Base-by-base conservation (phyloP, 2,888 invertebrate genomes). In the Disparrhopalites patrizii region DNA sequence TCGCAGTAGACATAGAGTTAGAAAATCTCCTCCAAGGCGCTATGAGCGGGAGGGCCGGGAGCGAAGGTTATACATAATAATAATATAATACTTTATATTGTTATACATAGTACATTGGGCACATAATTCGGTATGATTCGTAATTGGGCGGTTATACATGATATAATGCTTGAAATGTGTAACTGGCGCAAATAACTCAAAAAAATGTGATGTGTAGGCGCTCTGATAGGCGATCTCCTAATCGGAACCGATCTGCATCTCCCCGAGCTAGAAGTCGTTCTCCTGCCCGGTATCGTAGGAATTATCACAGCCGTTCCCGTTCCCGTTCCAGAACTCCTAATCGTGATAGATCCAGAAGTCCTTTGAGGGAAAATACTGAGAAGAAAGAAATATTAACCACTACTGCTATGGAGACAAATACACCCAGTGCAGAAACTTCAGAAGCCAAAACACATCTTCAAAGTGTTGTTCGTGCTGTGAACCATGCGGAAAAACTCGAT, bases 31-130 rank as follows among this genome's bases (percentile, higher is more conserved):
- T 13, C 66, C 67, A 27, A 61, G 73, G 15, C 62, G 73, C 25
- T 72, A 70, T 43, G 72, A 70, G 33, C 69, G 72, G 56, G 72
- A 72, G 10, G 60, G 38, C 8, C 71, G 72, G 70, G 74, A 74
- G 28, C 58, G 73, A 52, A 65, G 73, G 71, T 72, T 38, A 38
- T 30, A 13, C n/a, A 7, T 5, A 60, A n/a, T 61, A 25, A 15
- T 23, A 57, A 3, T 55, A 55, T 13, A 28, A 55, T 30, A 18
- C 25, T 23, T 7, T 23, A 10, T 7, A 25, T 25, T 51, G 10
- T 51, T 51, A 23, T 23, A 10, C 43, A 10, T 5, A 18, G n/a
- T 5, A 43, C n/a, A 4, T 43, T 43, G 43, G 20, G 36, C 7
- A n/a, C n/a, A n/a, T n/a, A n/a, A n/a, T n/a, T n/a, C n/a, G n/a